Conservation (phyloP, 2,888 invertebrate genomes). For the Heliconius cydno region DNA sequence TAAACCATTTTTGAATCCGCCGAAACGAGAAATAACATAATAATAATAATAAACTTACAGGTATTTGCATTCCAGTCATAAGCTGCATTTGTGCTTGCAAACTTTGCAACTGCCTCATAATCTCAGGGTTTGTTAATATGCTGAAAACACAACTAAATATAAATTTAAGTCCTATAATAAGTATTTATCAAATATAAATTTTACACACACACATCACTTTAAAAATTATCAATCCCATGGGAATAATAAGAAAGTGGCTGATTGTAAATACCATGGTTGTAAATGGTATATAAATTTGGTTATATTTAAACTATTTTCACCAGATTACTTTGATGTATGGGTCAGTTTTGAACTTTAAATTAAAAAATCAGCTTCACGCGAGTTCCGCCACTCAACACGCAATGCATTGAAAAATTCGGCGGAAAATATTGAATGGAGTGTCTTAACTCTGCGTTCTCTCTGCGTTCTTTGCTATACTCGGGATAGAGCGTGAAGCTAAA, state of each 20-base stretch:
- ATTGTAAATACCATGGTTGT: not conserved
- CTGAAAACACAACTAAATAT: constrained; percentile 65
- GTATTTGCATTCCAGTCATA: constrained; percentile 78
- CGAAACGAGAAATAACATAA: not conserved
- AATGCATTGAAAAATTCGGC: too few relatives aligned
- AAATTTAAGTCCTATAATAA: not conserved
- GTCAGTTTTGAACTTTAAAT: too few relatives aligned
- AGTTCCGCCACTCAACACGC: too few relatives aligned
- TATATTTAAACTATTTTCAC: not conserved
- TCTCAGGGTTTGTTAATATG: constrained; percentile 92
- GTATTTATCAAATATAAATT: not conserved
- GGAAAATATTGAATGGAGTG: too few relatives aligned
- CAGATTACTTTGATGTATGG: too few relatives aligned
- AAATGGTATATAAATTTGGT: too few relatives aligned
- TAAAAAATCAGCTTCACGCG: too few relatives aligned
- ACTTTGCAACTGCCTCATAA: constrained; percentile 94
- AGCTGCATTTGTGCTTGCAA: constrained; percentile 85
- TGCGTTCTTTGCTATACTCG: too few relatives aligned
- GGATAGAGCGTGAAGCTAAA: not conserved
- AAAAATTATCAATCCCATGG: too few relatives aligned
- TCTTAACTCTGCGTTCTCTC: too few relatives aligned
- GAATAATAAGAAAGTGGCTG: too few relatives aligned
- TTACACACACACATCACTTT: not conserved
- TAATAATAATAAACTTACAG: constrained; percentile 68
- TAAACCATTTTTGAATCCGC: too few relatives aligned